These are phyloP conservation scores for Girardinus metallicus DNA, from an alignment of 2,797 vertebrate genomes.

Conservation along the genomic window DNA sequence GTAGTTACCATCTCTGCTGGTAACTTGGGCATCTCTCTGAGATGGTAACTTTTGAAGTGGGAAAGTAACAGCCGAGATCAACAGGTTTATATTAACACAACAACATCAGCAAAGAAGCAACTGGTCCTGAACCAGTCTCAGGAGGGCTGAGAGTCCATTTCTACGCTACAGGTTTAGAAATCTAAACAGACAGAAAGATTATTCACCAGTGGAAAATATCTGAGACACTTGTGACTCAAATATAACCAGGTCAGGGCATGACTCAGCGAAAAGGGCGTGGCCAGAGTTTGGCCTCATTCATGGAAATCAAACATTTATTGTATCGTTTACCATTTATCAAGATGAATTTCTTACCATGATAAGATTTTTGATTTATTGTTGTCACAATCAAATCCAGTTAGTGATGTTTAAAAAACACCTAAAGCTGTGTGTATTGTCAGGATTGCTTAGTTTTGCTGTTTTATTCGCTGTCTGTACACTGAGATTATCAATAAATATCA, in stretches of 20 bases:
- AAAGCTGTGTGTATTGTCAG: no score
- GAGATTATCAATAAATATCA: no score
- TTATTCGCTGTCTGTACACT: no score
- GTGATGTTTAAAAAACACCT: no score
- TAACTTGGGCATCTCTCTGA: no score
- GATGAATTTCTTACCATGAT: no score
- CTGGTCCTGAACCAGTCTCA: not conserved
- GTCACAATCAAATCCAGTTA: no score
- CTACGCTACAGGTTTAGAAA: not conserved
- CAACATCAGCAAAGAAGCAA: not conserved
- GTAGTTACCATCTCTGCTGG: not conserved
- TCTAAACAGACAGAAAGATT: not conserved
- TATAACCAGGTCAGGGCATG: not conserved
- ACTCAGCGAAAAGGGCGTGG: not conserved
- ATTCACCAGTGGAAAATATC: not conserved
- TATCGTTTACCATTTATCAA: no score
- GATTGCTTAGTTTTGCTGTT: no score
- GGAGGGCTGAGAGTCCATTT: not conserved
- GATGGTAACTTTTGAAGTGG: no score
- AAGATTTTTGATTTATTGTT: no score
- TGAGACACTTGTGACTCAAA: not conserved
- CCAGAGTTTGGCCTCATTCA: not conserved
- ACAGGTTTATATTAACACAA: not conserved
- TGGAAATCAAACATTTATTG: not conserved
- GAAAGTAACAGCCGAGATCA: not conserved